A percentile compares a stretch with the other conserved stretches of the same genome.
phyloP scores from a whole-genome alignment of 2,113 vertebrate species.

The Girardinichthys multiradiatus region DNA sequence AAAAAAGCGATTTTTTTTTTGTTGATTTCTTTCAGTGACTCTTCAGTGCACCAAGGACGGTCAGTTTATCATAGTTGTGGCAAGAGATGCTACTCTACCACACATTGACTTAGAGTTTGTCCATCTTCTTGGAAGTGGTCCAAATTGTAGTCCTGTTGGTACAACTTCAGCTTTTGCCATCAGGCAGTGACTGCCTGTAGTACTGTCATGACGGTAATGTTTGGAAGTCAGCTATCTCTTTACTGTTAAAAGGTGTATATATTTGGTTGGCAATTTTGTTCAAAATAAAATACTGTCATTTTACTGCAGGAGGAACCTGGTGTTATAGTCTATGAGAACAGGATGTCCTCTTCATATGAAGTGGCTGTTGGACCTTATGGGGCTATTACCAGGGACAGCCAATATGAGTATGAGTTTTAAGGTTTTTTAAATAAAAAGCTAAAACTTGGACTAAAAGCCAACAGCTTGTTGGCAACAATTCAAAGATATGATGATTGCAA shows the following conservation, averaged over 20 bases:
- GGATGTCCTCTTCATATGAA: constrained; percentile 63
- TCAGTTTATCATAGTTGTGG: constrained; percentile 68
- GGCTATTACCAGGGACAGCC: constrained; percentile 74
- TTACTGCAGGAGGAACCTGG: constrained; percentile 63
- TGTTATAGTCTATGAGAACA: constrained; percentile 71
- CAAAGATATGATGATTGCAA: not conserved
- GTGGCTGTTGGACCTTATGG: constrained; percentile 56
- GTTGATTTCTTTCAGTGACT: constrained; percentile 61
- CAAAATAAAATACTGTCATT: not conserved
- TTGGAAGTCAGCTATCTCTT: not conserved
- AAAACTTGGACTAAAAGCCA: not conserved
- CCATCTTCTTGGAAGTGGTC: constrained; percentile 23
- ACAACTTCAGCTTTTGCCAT: constrained; percentile 62
- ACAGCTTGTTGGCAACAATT: not conserved
- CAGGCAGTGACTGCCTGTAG: constrained; percentile 68
- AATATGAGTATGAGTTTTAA: constrained; percentile 59
- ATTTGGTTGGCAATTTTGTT: not conserved
- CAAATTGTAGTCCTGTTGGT: constrained; percentile 37
- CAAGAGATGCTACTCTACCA: constrained; percentile 68
- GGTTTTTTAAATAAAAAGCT: not conserved
- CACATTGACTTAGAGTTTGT: constrained; percentile 47
- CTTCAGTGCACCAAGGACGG: constrained; percentile 74
- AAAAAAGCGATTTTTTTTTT: not conserved
- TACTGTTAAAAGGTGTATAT: not conserved
- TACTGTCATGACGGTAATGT: constrained; percentile 52